Conservation (phyloP, 2,113 vertebrate genomes). For the Corvus cornix region DNA sequence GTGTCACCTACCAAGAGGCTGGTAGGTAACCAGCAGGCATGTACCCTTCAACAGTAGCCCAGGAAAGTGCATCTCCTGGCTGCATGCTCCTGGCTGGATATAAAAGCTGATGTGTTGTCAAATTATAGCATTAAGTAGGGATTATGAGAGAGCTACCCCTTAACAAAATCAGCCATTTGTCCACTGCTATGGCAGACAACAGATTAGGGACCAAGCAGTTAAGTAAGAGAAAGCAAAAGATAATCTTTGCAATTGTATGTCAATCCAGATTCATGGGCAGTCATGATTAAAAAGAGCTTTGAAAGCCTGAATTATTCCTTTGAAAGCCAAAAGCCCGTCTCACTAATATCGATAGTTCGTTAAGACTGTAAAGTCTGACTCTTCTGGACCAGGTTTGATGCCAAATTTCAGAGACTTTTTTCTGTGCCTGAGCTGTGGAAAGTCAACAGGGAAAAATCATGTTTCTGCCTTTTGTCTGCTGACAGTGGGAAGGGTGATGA, state of each 20-base stretch:
- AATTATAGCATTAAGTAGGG: neutral
- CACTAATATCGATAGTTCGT: constrained; percentile 56
- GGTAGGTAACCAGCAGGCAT: neutral
- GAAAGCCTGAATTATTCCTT: constrained; percentile 58
- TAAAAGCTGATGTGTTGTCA: neutral
- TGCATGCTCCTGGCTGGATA: neutral
- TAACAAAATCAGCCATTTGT: constrained; percentile 25
- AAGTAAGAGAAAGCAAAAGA: constrained; percentile 38
- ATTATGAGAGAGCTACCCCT: neutral
- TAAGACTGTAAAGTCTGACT: constrained; percentile 53
- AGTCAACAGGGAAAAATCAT: neutral
- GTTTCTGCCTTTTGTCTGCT: constrained; percentile 53
- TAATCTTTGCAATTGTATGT: neutral
- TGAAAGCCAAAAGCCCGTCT: constrained; percentile 33
- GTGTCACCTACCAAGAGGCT: neutral
- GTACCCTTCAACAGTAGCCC: neutral
- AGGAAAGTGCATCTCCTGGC: neutral
- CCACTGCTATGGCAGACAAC: neutral
- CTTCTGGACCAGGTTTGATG: constrained; percentile 7
- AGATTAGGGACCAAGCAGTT: neutral
- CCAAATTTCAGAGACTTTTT: constrained; percentile 29
- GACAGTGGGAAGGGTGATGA: constrained; percentile 11
- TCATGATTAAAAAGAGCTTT: constrained; percentile 35
- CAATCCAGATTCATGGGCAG: neutral
- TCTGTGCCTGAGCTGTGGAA: constrained; percentile 1